A percentile compares a stretch with the other conserved stretches of the same genome.
phyloP scores from a whole-genome alignment of 2,888 invertebrate species.

The Ethmia dodecea region DNA sequence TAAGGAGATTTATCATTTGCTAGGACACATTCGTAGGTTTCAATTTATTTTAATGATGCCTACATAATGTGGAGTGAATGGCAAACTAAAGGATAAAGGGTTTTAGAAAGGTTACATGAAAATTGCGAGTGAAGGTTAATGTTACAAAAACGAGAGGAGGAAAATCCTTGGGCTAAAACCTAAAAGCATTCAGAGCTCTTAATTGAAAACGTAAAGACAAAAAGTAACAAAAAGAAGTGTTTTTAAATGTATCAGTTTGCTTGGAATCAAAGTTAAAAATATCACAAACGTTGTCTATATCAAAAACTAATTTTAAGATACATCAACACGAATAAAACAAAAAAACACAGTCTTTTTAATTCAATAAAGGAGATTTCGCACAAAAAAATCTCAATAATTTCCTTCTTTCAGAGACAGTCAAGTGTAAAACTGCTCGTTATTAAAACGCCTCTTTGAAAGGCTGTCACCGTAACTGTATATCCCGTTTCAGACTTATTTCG shows the following conservation, averaged over 20 bases:
- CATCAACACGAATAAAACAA: too few relatives aligned
- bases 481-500: too few relatives aligned
- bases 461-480: constrained; percentile 28
- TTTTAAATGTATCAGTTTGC: too few relatives aligned
- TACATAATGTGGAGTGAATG: not conserved
- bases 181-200: too few relatives aligned
- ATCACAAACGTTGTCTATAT: too few relatives aligned
- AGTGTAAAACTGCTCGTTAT: constrained; percentile 47
- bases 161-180: too few relatives aligned
- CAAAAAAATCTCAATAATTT: constrained; percentile 42
- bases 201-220: too few relatives aligned
- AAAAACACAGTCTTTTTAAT: constrained; percentile 24
- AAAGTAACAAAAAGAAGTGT: too few relatives aligned
- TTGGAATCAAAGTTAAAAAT: too few relatives aligned
- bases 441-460: constrained; percentile 36
- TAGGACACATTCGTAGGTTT: constrained; percentile 7
- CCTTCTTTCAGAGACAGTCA: constrained; percentile 35
- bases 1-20: constrained; percentile 53
- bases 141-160: not conserved
- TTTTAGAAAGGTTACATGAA: not conserved
- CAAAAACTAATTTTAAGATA: too few relatives aligned
- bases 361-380: constrained; percentile 36
- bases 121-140: too few relatives aligned
- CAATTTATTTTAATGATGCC: constrained; percentile 7
- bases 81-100: too few relatives aligned